Evolutionary conservation across 2,113 vertebrate species (phyloP), one percentile per base, ranked within the genome.

Genomic region (Arizona elegans): DNA sequence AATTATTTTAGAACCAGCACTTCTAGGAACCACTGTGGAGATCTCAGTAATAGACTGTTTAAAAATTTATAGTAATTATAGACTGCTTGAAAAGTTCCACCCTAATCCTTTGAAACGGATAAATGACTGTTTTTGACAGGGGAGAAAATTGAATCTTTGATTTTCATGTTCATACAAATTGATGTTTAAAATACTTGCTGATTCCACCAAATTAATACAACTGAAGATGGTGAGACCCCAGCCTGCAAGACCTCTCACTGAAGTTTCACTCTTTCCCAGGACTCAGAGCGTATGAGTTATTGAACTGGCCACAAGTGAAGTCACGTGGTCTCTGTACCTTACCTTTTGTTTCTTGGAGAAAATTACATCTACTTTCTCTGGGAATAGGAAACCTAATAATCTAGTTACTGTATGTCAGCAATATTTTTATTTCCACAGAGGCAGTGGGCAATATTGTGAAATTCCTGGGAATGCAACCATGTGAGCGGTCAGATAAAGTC

Each of bases 381-480:
- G 33, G 75, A 81, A 43, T 43, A 81, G 75, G 75, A 17, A 43
- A 21, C 33, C 8, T 8, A 43, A 33, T 81, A 81, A 81, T 81
- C n/a, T 8, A 8, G n/a, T 38, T 81, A 43, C 38, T 43, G 38
- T 43, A 38, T 38, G 33, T 38, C 19, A 88, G 56, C 21, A 43
- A 59, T 89, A 91, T 6, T 85, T 94, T 94, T 86, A 90, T 94
- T 47, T 81, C 50, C 70, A 91, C 96, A 98, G 98, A 98, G 97
- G 98, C 98, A 0, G 98, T 98, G 54, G 97, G 97, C 92, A 98
- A 98, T 38, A 98, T 98, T 0, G 97, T 98, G 92, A 98, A 97
- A 93, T 98, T 98, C 95, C 95, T 98, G 93, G 98, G 98, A 65
- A 98, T 98, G 98, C 98, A 98, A 90, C 98, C 98, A 38, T 98